Evolutionary conservation across 1,140 invertebrate genomes (phyloP).

Genomic region (Heliconius nattereri): DNA sequence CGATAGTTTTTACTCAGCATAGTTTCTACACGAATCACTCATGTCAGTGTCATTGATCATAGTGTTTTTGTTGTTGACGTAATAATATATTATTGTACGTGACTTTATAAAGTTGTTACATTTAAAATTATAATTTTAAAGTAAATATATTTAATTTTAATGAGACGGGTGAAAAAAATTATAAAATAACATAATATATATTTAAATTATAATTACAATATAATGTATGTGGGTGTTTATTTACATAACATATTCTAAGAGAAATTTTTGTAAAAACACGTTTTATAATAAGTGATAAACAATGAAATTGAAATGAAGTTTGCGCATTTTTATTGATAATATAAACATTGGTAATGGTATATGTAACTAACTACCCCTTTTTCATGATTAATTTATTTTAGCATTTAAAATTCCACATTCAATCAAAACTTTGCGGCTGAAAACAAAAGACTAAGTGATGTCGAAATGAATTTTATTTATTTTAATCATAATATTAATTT

Average conservation of each 20-base stretch:
- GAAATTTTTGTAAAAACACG: neutral
- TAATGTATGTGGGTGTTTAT: neutral
- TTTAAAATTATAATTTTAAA: neutral
- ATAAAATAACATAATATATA: neutral
- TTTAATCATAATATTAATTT: no score
- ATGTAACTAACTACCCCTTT: no score
- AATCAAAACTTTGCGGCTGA: no score
- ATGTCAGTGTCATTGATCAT: slow-evolving; percentile 15
- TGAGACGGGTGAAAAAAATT: neutral
- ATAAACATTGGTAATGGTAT: no score
- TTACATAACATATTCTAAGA: neutral
- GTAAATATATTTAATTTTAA: neutral
- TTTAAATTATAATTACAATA: neutral
- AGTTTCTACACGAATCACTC: slow-evolving; percentile 22
- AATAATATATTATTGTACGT: neutral
- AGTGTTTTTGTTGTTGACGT: neutral
- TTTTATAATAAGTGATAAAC: neutral
- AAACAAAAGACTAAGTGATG: no score
- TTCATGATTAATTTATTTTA: no score
- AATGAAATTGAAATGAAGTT: neutral
- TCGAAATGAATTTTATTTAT: no score
- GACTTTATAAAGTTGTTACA: neutral
- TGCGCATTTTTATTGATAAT: no score
- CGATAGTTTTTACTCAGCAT: neutral
- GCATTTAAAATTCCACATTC: no score